Percentiles rank a stretch among this genome's conserved stretches.
These are phyloP conservation scores for Actinostola sp. DNA, from an alignment of 92 coral and sea anemone genomes.

Conservation along the genomic window DNA sequence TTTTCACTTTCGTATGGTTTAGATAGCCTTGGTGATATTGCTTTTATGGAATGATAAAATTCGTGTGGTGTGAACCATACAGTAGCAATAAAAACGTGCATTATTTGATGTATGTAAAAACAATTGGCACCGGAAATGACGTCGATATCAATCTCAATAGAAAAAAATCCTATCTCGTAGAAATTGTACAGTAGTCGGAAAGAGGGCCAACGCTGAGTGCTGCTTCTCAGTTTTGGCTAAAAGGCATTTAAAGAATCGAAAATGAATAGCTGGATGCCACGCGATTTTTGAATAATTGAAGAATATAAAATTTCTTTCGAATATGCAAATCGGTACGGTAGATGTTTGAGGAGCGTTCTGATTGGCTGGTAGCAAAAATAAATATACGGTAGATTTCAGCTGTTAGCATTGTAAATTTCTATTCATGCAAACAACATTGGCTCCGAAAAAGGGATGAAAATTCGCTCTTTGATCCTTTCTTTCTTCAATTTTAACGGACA, in stretches of 20 bases:
- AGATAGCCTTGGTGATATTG: too few species aligned
- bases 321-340: conserved; percentile 30
- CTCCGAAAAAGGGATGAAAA: conserved; percentile 4
- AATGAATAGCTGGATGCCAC: conserved; percentile 22
- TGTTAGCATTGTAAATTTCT: conserved; percentile 46
- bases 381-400: conserved; percentile 47
- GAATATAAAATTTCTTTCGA: conserved; percentile 14
- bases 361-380: conserved; percentile 38
- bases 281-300: conserved; percentile 26
- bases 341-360: conserved; percentile 22
- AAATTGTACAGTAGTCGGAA: neutral
- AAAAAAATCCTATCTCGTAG: neutral
- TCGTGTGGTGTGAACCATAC: too few species aligned
- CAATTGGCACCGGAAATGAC: too few species aligned
- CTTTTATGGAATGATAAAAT: too few species aligned
- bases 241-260: conserved; percentile 4
- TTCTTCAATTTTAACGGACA: neutral
- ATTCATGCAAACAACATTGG: conserved; percentile 20
- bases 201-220: neutral
- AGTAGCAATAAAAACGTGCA: too few species aligned
- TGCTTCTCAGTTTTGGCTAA: neutral
- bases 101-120: too few species aligned
- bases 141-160: too few species aligned
- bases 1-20: too few species aligned
- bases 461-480: neutral